These are phyloP conservation scores for Antheraea mylitta DNA, from an alignment of 1,140 invertebrate genomes.

Conservation along the genomic window DNA sequence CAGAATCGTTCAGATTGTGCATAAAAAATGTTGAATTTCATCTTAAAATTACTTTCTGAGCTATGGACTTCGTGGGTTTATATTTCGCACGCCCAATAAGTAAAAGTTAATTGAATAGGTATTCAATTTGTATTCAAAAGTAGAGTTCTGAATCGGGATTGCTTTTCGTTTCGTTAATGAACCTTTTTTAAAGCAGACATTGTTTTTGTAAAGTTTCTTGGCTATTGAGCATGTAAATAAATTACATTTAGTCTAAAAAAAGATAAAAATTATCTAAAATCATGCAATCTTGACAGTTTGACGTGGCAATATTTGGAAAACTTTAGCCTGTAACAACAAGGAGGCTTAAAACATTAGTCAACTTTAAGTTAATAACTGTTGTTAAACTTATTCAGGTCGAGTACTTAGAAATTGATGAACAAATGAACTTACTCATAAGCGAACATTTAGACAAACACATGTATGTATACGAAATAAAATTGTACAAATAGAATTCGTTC, in stretches of 20 bases:
- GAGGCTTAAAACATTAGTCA: background rate
- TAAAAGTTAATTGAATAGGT: background rate
- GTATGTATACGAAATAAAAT: background rate
- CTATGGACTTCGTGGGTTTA: background rate
- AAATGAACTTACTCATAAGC: constrained; percentile 40
- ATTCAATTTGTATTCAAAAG: background rate
- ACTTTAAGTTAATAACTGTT: constrained; percentile 6
- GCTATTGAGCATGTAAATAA: no score
- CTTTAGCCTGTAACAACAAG: background rate
- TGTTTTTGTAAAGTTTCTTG: background rate
- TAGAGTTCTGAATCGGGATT: background rate
- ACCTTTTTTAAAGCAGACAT: background rate
- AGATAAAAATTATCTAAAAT: background rate
- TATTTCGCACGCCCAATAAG: background rate
- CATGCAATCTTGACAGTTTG: background rate
- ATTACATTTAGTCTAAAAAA: background rate
- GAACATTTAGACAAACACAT: background rate
- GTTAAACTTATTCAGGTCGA: constrained; percentile 45
- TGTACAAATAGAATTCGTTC: no score
- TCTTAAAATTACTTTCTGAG: background rate
- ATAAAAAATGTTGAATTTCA: background rate
- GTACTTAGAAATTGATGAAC: constrained; percentile 59
- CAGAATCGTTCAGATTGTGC: background rate
- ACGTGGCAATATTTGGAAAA: background rate
- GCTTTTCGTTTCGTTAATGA: background rate